Percentiles rank a stretch among this genome's conserved stretches.
phyloP scores from a whole-genome alignment of 2,888 invertebrate species.

The Drosophila colorata region DNA sequence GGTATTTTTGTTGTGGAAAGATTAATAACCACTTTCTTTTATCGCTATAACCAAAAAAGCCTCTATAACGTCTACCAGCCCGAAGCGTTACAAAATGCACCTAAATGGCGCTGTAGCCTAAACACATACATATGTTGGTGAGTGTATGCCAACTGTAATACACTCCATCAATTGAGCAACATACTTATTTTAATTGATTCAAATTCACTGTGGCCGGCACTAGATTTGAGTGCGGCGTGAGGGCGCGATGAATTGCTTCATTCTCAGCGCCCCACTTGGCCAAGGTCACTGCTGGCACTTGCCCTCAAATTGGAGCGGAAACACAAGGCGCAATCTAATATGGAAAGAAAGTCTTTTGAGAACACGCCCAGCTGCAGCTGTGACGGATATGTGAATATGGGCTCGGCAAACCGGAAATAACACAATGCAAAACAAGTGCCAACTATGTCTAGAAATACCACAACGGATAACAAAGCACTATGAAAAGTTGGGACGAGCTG shows the following conservation, averaged over 20 bases:
- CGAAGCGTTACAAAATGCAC: neutral
- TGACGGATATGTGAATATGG: constrained; percentile 12
- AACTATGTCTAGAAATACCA: neutral
- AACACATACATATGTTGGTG: no score
- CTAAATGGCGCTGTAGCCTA: neutral
- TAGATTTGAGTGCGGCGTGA: constrained; percentile 11
- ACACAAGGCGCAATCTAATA: constrained; percentile 36
- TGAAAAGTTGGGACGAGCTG: neutral
- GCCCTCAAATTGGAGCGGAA: constrained; percentile 48
- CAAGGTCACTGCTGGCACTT: constrained; percentile 48
- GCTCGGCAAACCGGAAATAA: constrained; percentile 25
- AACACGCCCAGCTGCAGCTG: constrained; percentile 29
- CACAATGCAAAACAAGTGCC: constrained; percentile 6
- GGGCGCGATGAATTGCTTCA: neutral
- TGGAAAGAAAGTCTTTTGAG: constrained; percentile 21
- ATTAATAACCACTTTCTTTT: no score
- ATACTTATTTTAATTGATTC: constrained; percentile 52
- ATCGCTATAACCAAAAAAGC: no score
- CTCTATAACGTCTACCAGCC: no score
- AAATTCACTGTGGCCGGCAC: constrained; percentile 27
- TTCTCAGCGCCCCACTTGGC: constrained; percentile 23
- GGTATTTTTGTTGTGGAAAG: no score
- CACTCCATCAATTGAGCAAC: constrained; percentile 34
- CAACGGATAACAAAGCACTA: neutral
- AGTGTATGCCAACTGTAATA: constrained; percentile 11